phyloP scores from a whole-genome alignment of 2,797 vertebrate genomes.

The Enteromius anoplus region DNA sequence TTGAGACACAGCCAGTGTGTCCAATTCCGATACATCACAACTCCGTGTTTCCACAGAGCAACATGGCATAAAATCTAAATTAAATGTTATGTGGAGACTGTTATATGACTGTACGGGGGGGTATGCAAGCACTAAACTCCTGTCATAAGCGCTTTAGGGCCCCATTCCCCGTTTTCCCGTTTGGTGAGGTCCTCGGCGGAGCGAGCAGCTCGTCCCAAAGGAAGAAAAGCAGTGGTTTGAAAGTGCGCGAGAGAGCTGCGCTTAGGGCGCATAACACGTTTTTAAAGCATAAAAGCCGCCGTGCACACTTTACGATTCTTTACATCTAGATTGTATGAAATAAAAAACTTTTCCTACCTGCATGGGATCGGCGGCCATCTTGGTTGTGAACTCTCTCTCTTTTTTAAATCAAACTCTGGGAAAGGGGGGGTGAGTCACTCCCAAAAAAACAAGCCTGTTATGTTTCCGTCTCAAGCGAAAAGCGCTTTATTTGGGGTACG shows the following conservation, averaged over 20 bases:
- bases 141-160: slow-evolving; percentile 75
- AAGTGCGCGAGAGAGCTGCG: slow-evolving; percentile 53
- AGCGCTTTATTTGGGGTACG: slow-evolving; percentile 57
- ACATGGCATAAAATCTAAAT: not conserved
- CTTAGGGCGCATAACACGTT: not conserved
- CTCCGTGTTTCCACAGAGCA: not conserved
- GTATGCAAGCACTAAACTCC: slow-evolving; percentile 35
- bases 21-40: not conserved
- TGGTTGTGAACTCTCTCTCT: slow-evolving; percentile 75
- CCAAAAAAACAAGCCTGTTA: slow-evolving; percentile 70
- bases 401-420: slow-evolving; percentile 78
- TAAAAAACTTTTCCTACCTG: slow-evolving; percentile 85
- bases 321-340: slow-evolving; percentile 42
- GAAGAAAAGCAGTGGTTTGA: not conserved
- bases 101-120: not conserved
- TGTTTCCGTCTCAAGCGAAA: slow-evolving; percentile 72
- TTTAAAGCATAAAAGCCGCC: not conserved
- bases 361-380: slow-evolving; percentile 85
- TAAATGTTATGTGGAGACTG: not conserved
- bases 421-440: slow-evolving; percentile 72
- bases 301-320: not conserved
- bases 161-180: slow-evolving; percentile 74
- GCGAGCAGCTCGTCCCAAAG: slow-evolving; percentile 32
- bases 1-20: slow-evolving; percentile 10
- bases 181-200: slow-evolving; percentile 16